Percentiles rank a stretch among this genome's conserved stretches.
Evolutionary conservation across 2,888 invertebrate genomes (phyloP).

Genomic region (Synergus laeviventris): DNA sequence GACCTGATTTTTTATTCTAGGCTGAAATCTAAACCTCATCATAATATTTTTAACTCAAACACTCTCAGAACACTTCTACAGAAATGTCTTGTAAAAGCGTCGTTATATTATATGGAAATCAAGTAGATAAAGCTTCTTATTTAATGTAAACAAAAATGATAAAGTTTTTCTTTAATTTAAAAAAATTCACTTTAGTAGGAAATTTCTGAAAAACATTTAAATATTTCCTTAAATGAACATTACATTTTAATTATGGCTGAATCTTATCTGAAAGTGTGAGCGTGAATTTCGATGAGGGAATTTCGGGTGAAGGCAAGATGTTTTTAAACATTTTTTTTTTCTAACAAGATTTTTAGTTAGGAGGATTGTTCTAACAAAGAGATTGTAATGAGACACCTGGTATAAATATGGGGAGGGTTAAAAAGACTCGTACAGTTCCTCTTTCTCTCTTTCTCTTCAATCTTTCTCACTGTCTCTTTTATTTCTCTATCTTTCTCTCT

Average conservation of each 20-base stretch:
- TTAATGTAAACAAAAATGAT: background rate
- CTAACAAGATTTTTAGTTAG: constrained; percentile 32
- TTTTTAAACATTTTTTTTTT: constrained; percentile 14
- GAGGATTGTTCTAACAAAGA: constrained; percentile 26
- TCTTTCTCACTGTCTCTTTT: constrained; percentile 1
- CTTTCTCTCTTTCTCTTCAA: constrained; percentile 44
- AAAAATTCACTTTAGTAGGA: background rate
- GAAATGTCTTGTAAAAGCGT: background rate
- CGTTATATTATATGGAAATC: background rate
- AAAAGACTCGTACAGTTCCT: constrained; percentile 36
- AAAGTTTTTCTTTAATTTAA: background rate
- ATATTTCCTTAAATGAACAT: background rate
- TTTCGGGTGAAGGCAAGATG: background rate
- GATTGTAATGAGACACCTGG: constrained; percentile 36
- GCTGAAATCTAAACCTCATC: background rate
- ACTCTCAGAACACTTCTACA: background rate
- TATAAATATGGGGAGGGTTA: constrained; percentile 31
- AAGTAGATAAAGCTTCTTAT: too few species aligned
- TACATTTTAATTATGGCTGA: background rate
- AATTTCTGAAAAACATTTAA: background rate
- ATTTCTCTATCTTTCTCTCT: constrained; percentile 41
- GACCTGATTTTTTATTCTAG: background rate
- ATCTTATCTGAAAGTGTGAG: background rate
- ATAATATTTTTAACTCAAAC: background rate
- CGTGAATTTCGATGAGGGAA: background rate